Conservation (phyloP, 1,140 invertebrate genomes). For the Caligus rogercresseyi region DNA sequence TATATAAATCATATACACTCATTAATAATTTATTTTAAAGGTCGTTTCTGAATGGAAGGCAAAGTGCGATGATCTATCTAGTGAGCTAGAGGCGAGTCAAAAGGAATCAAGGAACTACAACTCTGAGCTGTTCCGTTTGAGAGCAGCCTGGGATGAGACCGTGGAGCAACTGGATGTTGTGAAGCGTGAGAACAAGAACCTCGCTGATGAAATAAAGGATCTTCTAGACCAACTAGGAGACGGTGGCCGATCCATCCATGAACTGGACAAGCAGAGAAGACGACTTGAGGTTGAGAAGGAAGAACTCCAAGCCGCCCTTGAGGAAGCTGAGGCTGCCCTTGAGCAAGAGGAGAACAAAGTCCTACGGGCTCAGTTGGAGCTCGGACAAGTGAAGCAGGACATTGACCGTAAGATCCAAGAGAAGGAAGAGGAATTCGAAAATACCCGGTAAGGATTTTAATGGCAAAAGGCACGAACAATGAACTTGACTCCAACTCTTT, state of each 20-base stretch:
- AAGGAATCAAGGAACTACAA: constrained; percentile 98
- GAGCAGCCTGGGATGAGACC: constrained; percentile 91
- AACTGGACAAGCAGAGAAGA: constrained; percentile 93
- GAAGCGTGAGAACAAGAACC: constrained; percentile 96
- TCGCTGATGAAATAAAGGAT: constrained; percentile 96
- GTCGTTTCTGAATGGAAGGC: constrained; percentile 19
- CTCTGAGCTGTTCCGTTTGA: constrained; percentile 95
- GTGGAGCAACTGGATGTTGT: constrained; percentile 93
- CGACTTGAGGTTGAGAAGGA: constrained; percentile 97
- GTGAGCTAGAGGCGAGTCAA: constrained; percentile 92
- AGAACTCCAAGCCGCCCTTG: constrained; percentile 87
- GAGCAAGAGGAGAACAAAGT: constrained; percentile 98
- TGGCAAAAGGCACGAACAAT: constrained; percentile 24
- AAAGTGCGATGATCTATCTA: constrained; percentile 73
- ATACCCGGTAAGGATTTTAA: constrained; percentile 43
- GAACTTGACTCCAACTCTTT: constrained; percentile 25
- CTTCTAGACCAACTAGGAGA: constrained; percentile 94
- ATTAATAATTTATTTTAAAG: not conserved
- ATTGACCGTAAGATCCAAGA: constrained; percentile 96
- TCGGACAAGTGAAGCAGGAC: constrained; percentile 91
- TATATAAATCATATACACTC: not conserved
- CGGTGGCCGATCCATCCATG: constrained; percentile 83
- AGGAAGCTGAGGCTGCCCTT: constrained; percentile 94
- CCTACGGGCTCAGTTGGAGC: constrained; percentile 82
- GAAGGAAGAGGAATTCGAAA: constrained; percentile 99